Base-by-base conservation (phyloP, 1,140 invertebrate species). In the Ylistrum balloti region DNA sequence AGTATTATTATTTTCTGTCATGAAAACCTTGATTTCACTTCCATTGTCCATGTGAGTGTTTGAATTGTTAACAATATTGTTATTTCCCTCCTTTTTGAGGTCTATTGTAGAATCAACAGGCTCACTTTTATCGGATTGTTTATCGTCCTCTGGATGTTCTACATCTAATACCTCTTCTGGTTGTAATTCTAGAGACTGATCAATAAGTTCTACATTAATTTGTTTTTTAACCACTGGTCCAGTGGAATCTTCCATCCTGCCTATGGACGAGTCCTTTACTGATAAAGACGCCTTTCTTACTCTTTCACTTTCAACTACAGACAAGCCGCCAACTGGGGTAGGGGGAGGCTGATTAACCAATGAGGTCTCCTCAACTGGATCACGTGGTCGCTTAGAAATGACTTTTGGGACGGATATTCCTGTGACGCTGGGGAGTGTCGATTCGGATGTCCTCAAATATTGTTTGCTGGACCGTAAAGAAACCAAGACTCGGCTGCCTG, bases 331-430 rank as follows among this genome's bases (percentile, higher is more conserved):
- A 41, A 90, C 88, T 11, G 91, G 91, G 0, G 91, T 92, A 22
- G 91, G 91, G 11, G 89, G 91, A 34, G 91, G 91, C 88, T 91
- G 91, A 45, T 88, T 86, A 33, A 89, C 56, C 20, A 90, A 34
- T 15, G 91, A 88, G 13, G 85, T 85, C n/a, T 92, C 91, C 1
- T 86, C 48, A 32, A 85, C 17, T 22, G 85, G 33, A 56, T 89
- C 89, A 48, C 89, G 33, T 85, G 41, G 89, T 85, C 86, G 35
- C 28, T 87, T 87, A 33, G 87, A 90, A 56, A 48, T 86, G 45
- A 89, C 88, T 87, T 85, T 90, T 41, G 91, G 91, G 2, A 89
- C 91, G 7, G 89, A 88, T 32, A 88, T 45, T 41, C 91, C 91
- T 7, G 89, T 92, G 33, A 92, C 91, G 28, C 89, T 90, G 33